Base-by-base conservation (phyloP, 1,140 invertebrate species). In the Platyura marginata region DNA sequence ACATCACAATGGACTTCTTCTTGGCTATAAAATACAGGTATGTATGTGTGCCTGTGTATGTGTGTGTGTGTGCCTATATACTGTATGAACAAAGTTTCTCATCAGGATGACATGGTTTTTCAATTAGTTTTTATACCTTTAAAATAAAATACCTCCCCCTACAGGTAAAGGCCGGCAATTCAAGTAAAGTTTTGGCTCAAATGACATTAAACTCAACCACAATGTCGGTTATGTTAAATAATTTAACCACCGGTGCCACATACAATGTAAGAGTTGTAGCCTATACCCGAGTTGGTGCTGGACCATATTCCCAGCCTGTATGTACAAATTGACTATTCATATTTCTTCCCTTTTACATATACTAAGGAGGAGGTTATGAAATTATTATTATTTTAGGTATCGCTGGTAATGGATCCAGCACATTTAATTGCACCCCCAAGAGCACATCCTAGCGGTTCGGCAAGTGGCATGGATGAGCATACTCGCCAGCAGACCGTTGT, bases 1-100 rank as follows among this genome's bases (percentile, higher is more conserved):
- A 44, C 76, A 85, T 45, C 75, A 82, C 49, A 90, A 90, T 63
- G 87, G 87, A 37, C 67, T 81, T 51, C 64, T 91, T 3, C 67
- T 76, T 45, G 86, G 85, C 38, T 91, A 89, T 52, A 80, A 83
- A 66, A 81, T 88, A 21, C 58, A 61, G 47, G 50, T 51, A 46
- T 45, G 38, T 21, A 15, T 29, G 13, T 8, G n/a, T n/a, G n/a
- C n/a, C n/a, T n/a, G n/a, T n/a, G n/a, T n/a, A n/a, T n/a, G n/a
- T n/a, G n/a, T n/a, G n/a, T n/a, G n/a, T n/a, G n/a, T n/a, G n/a
- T n/a, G n/a, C n/a, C n/a, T n/a, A n/a, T n/a, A 47, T 44, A 40
- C 36, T 38, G 20, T n/a, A n/a, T n/a, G n/a, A n/a, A n/a, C n/a
- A n/a, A n/a, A n/a, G n/a, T n/a, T n/a, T n/a, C n/a, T n/a, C n/a